Conservation (phyloP, 2,797 vertebrate genomes). For the Lithobates pipiens region DNA sequence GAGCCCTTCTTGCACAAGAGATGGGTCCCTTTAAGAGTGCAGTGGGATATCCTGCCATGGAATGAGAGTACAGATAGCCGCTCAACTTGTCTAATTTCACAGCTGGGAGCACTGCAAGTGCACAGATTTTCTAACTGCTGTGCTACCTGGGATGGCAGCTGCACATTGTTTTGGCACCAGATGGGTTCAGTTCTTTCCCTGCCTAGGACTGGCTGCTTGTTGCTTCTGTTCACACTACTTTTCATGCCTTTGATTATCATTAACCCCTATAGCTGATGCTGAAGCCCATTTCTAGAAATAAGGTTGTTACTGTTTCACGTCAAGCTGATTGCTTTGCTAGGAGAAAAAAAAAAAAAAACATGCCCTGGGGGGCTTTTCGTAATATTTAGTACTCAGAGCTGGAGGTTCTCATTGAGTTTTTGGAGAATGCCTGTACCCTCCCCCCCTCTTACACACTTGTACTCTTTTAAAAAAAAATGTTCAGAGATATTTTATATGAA, state of each 20-base stretch:
- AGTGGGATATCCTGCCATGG: conserved; percentile 9
- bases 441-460: conserved; percentile 60
- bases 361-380: conserved; percentile 52
- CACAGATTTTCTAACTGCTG: conserved; percentile 18
- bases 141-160: conserved; percentile 20
- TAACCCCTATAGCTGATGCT: neutral
- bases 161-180: conserved; percentile 18
- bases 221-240: neutral
- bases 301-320: neutral
- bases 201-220: neutral
- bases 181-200: neutral
- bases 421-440: conserved; percentile 58
- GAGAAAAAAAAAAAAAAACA: conserved; percentile 12
- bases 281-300: neutral
- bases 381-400: conserved; percentile 62
- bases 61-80: conserved; percentile 13
- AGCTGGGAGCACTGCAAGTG: conserved; percentile 52
- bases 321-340: conserved; percentile 26
- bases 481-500: conserved; percentile 67
- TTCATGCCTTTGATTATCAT: neutral
- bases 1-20: neutral
- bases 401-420: conserved; percentile 63
- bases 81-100: conserved; percentile 22
- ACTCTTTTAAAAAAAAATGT: conserved; percentile 64
- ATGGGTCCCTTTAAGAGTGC: conserved; percentile 28